Evolutionary conservation across 2,113 vertebrate genomes (phyloP), one percentile per base, ranked within the genome.

Genomic region (Elachura formosa): DNA sequence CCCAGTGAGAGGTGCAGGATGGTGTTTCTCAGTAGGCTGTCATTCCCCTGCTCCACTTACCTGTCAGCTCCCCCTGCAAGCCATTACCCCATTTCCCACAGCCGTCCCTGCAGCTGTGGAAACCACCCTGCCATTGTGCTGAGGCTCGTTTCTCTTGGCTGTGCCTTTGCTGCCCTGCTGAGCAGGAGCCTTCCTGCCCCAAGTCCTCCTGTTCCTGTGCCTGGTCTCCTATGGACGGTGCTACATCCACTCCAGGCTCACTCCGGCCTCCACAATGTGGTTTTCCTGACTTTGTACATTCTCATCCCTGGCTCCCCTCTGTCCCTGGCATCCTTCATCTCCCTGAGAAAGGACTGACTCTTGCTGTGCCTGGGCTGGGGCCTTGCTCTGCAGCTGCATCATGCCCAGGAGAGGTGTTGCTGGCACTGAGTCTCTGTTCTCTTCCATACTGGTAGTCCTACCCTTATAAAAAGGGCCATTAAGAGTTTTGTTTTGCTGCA

Each of bases 21-120:
- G 94, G 23, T 89, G 91, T 79, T 93, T 69, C 71, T 90, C 74
- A 41, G 76, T 84, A 82, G 61, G 46, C 54, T 91, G 84, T 76
- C 54, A 12, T 15, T 54, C 46, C 84, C 2, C 6, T 2, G 2
- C 74, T 82, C 49, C 58, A 2, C 64, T 63, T 62, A 87, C 84
- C 87, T 95, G 84, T 11, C 54, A 58, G 49, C 16, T 3, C 25
- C 82, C 54, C 38, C 45, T n/a, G 38, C 38, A 13, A 83, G 33
- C 78, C 58, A 16, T 72, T 40, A 85, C 13, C 58, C 24, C 7
- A 4, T 36, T 86, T 80, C 55, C 74, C 62, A 40, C 22, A 43
- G 19, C 59, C 7, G 6, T 19, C 68, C 76, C 68, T 0, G 1
- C 21, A 49, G 45, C 41, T 29, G 11, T 1, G 0, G 31, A 28